Base-by-base conservation (phyloP, 1,140 invertebrate species). In the Pollicipes pollicipes region DNA sequence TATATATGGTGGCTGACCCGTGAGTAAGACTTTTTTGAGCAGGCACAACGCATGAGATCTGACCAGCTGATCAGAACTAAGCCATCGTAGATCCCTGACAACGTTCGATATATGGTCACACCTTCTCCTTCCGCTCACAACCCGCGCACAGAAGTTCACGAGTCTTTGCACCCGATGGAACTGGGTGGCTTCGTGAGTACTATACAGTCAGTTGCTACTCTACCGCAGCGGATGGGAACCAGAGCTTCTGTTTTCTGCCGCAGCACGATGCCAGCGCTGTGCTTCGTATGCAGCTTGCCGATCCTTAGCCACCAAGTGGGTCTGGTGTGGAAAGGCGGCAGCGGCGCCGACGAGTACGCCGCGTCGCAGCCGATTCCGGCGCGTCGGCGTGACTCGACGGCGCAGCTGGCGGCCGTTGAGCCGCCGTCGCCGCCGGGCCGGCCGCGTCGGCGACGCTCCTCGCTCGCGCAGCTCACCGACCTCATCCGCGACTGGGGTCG, bases 271-370 rank as follows among this genome's bases (percentile, higher is more conserved):
- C 77, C 76, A 68, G 77, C 77, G 30, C 71, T 95, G 81, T 95
- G 92, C 82, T 95, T 95, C 83, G 90, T 95, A 73, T 95, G 93
- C 87, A 93, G 95, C 81, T 84, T 95, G 76, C 92, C 92, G 73
- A 95, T 95, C 78, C 84, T 94, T 76, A 92, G 89, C 72, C 91
- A 95, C 82, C 92, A 95, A 84, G 91, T 94, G 77, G 91, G 90
- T 17, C 80, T 95, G 79, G 87, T 93, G 77, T 95, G 91, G 90
- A 89, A 91, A 77, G 91, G 91, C 64, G 90, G 90, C 76, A 95
- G 93, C 79, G 90, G 91, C 74, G 92, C 90, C 88, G 91, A 94
- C 85, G 91, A 95, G 32, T 72, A 72, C 73, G 58, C 35, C 35
- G 35, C 35, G 6, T 35, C 35, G 35, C 35, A 35, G 35, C 35